These are phyloP conservation scores for Gymnothorax javanicus DNA, from an alignment of 2,797 vertebrate species.

Conservation along the genomic window DNA sequence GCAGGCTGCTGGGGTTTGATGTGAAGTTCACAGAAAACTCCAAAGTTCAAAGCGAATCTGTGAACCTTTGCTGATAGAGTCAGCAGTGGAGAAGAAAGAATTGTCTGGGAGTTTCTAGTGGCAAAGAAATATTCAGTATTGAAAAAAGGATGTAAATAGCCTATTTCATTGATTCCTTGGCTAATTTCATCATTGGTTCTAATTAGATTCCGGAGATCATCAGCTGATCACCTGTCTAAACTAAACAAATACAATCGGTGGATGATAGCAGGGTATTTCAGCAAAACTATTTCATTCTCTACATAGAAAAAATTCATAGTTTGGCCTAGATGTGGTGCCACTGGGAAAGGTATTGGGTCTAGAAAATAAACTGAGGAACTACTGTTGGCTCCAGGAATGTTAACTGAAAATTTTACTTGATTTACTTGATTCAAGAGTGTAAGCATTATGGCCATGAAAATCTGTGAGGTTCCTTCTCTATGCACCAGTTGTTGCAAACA, in stretches of 20 bases:
- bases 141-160: constrained; percentile 16
- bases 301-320: no score
- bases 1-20: constrained; percentile 69
- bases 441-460: no score
- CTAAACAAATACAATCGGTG: neutral
- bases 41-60: constrained; percentile 69
- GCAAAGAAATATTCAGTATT: constrained; percentile 5
- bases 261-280: no score
- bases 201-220: neutral
- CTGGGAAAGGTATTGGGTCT: no score
- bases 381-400: no score
- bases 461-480: no score
- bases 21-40: constrained; percentile 80
- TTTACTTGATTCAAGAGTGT: no score
- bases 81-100: neutral
- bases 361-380: no score
- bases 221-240: neutral
- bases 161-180: neutral
- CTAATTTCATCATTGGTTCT: neutral
- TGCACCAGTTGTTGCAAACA: no score
- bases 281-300: no score
- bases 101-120: neutral
- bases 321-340: no score
- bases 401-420: no score
- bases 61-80: constrained; percentile 43